A percentile compares a stretch with the other conserved stretches of the same genome.
Conservation (phyloP, 2,113 vertebrate species). For the Nannobrachium achirus region DNA sequence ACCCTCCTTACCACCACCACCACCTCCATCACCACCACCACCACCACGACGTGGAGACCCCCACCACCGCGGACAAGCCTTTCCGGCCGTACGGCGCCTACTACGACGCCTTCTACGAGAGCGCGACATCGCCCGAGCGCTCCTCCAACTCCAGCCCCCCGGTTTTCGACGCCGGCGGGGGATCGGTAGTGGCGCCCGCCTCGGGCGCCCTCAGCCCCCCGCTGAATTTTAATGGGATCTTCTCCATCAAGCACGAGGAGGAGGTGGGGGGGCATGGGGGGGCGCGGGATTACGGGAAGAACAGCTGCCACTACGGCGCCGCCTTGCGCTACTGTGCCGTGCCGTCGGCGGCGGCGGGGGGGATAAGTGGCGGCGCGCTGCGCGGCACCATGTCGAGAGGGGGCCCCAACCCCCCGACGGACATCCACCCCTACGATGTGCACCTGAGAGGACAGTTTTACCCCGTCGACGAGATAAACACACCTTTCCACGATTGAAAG, state of each 20-base stretch:
- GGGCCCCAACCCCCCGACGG: constrained; percentile 77
- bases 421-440: constrained; percentile 89
- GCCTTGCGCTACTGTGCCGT: constrained; percentile 85
- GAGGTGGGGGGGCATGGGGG: no score
- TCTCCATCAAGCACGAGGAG: constrained; percentile 95
- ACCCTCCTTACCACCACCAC: constrained; percentile 87
- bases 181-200: constrained; percentile 5
- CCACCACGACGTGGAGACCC: constrained; percentile 70
- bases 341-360: constrained; percentile 80
- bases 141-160: constrained; percentile 79
- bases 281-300: constrained; percentile 85
- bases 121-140: constrained; percentile 85
- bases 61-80: constrained; percentile 83
- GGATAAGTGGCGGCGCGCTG: constrained; percentile 77
- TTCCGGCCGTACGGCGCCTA: constrained; percentile 89
- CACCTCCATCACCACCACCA: constrained; percentile 64
- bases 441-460: constrained; percentile 91
- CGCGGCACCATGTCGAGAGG: constrained; percentile 87
- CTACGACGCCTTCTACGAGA: constrained; percentile 88
- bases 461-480: constrained; percentile 90
- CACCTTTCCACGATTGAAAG: constrained; percentile 90
- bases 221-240: constrained; percentile 95
- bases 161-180: constrained; percentile 82
- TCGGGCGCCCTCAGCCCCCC: constrained; percentile 83
- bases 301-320: constrained; percentile 88